phyloP scores from a whole-genome alignment of 2,797 vertebrate species.

The Rhinella marina region DNA sequence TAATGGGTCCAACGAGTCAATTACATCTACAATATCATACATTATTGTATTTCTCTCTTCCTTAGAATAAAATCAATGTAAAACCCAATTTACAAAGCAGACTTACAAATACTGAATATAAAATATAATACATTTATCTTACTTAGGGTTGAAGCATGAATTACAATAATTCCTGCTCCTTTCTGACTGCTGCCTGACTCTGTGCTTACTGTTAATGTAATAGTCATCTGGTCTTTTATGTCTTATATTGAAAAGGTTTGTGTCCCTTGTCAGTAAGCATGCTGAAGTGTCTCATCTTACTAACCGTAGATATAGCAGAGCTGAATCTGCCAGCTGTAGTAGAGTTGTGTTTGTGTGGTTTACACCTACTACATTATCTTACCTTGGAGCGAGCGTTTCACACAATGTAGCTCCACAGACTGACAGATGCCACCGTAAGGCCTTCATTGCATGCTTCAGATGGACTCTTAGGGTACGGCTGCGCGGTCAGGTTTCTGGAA shows the following conservation, averaged over 20 bases:
- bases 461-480: too few species aligned
- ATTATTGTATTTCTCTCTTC: neutral
- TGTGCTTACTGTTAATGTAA: neutral
- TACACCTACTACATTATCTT: neutral
- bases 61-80: neutral
- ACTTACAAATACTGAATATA: neutral
- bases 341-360: neutral
- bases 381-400: neutral
- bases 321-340: neutral
- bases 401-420: neutral
- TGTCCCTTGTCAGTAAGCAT: neutral
- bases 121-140: neutral
- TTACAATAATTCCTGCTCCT: neutral
- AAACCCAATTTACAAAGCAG: neutral
- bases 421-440: neutral
- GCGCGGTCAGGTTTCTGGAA: too few species aligned
- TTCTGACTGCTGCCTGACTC: neutral
- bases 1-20: neutral
- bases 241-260: neutral
- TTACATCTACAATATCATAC: neutral
- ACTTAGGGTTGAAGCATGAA: neutral
- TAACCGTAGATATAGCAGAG: neutral
- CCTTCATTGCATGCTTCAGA: neutral
- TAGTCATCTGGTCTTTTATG: neutral
- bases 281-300: neutral